A percentile compares a stretch with the other conserved stretches of the same genome.
Conservation (phyloP, 1,140 invertebrate species). For the Globodera rostochiensis region DNA sequence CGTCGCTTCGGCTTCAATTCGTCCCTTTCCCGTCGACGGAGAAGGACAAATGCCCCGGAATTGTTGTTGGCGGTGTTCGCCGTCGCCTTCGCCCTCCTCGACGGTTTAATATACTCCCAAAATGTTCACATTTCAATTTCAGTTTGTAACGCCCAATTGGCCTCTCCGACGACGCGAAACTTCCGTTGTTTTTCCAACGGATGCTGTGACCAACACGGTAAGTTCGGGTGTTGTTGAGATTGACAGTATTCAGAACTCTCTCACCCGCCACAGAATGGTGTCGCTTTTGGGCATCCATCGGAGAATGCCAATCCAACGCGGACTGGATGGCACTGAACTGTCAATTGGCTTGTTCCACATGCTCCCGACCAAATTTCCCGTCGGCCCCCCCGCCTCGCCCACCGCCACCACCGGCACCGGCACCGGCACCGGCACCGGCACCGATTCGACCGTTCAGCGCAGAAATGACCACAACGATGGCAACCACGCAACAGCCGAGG, state of each 20-base stretch:
- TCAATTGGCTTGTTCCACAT: slow-evolving; percentile 45
- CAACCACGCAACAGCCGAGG: background rate
- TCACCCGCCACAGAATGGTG: slow-evolving; percentile 38
- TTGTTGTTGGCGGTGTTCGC: background rate
- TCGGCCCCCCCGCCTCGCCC: slow-evolving; percentile 21
- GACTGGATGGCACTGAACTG: slow-evolving; percentile 56
- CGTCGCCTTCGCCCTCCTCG: background rate
- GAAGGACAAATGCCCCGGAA: background rate
- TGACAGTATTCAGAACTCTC: background rate
- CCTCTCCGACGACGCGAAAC: slow-evolving; percentile 43
- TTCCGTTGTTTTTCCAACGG: slow-evolving; percentile 54
- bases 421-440: background rate
- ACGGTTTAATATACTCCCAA: background rate
- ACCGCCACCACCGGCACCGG: background rate
- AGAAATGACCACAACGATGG: background rate
- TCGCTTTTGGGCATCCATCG: slow-evolving; percentile 54
- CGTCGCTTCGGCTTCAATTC: background rate
- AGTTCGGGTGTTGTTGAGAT: background rate
- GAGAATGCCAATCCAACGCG: slow-evolving; percentile 50
- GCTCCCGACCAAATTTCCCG: background rate
- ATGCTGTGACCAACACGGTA: slow-evolving; percentile 56
- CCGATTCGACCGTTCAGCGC: background rate
- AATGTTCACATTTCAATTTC: background rate
- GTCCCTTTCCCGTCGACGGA: background rate
- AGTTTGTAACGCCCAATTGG: slow-evolving; percentile 26